A percentile compares a stretch with the other conserved stretches of the same genome.
Conservation (phyloP, 1,140 invertebrate genomes). For the Sitodiplosis mosellana region DNA sequence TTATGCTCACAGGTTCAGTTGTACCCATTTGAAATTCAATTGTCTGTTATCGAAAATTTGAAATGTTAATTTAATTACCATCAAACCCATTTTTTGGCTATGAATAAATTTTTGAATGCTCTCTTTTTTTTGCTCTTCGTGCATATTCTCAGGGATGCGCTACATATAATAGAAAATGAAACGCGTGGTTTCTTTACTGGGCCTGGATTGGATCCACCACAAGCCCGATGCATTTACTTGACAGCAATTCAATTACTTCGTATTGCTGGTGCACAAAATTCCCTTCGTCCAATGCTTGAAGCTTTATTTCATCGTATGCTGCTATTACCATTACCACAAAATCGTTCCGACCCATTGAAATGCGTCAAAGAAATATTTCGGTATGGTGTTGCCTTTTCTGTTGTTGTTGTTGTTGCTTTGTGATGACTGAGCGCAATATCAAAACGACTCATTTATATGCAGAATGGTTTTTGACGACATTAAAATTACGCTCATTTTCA, state of each 20-base stretch:
- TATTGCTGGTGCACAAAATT: constrained; percentile 64
- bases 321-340: constrained; percentile 63
- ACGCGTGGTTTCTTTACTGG: constrained; percentile 23
- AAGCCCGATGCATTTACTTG: constrained; percentile 22
- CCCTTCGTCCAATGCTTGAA: constrained; percentile 71
- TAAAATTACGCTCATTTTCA: constrained; percentile 8
- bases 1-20: too few species aligned
- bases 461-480: too few species aligned
- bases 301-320: constrained; percentile 84
- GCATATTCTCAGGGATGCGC: constrained; percentile 15
- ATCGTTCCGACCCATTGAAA: constrained; percentile 66
- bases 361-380: constrained; percentile 55
- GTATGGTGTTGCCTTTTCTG: not conserved
- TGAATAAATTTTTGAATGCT: too few species aligned
- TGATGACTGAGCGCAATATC: too few species aligned
- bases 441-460: too few species aligned
- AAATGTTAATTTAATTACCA: too few species aligned
- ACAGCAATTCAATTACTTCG: constrained; percentile 65
- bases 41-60: too few species aligned
- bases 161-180: constrained; percentile 25
- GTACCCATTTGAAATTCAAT: too few species aligned
- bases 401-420: too few species aligned
- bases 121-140: not conserved
- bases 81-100: too few species aligned
- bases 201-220: constrained; percentile 20